Conservation (phyloP, 2,888 invertebrate species). For the Stenichneumon culpator region DNA sequence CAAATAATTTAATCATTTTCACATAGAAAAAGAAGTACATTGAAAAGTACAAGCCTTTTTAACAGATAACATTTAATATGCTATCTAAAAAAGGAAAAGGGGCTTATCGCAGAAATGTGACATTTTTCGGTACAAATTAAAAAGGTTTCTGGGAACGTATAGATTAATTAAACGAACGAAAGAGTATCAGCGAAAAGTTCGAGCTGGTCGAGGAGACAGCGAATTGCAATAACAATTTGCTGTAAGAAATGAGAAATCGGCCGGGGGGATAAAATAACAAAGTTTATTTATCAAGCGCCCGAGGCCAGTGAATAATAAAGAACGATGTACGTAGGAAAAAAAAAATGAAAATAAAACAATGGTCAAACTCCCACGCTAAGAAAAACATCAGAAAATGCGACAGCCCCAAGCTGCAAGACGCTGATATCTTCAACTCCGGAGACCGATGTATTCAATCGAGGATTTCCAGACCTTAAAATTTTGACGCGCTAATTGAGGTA, state of each 20-base stretch:
- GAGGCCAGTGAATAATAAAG: conserved; percentile 4
- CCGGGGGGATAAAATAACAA: not conserved
- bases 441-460: not conserved
- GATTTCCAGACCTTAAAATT: not conserved
- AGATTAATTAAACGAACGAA: not conserved
- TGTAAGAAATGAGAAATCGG: not conserved
- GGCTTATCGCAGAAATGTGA: no score
- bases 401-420: not conserved
- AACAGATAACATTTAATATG: no score
- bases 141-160: not conserved
- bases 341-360: not conserved
- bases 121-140: no score
- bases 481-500: not conserved
- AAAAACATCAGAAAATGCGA: not conserved
- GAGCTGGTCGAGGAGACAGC: not conserved
- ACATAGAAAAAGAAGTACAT: not conserved
- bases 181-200: not conserved
- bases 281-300: conserved; percentile 18
- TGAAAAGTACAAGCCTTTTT: no score
- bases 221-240: conserved; percentile 1
- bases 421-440: not conserved
- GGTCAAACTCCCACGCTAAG: conserved; percentile 1
- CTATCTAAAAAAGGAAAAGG: no score
- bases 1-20: not conserved
- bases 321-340: conserved; percentile 1